These are phyloP conservation scores for Phoxinus phoxinus DNA, from an alignment of 2,113 vertebrate species.

Conservation along the genomic window DNA sequence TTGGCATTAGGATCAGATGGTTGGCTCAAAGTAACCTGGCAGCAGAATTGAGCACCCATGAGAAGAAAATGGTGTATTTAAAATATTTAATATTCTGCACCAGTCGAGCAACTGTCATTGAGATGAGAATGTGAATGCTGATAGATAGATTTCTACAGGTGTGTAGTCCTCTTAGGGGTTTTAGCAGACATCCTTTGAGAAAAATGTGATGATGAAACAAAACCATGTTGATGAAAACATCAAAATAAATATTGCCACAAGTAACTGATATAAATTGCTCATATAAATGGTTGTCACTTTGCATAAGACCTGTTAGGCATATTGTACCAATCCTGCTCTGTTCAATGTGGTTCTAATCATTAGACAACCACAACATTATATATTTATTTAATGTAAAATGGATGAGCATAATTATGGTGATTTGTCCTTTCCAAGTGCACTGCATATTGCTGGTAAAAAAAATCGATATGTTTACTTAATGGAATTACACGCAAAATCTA, in stretches of 20 bases:
- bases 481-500: background rate
- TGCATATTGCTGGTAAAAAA: background rate
- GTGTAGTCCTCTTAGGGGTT: background rate
- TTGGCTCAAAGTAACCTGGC: conserved; percentile 16
- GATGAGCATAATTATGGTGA: background rate
- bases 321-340: background rate
- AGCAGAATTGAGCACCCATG: background rate
- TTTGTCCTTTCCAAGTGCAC: conserved; percentile 6
- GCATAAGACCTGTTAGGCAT: no score
- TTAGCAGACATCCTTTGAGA: background rate
- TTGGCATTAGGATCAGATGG: background rate
- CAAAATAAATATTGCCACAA: background rate
- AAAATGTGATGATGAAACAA: background rate
- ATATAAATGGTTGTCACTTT: conserved; percentile 4
- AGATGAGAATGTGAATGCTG: background rate
- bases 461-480: background rate
- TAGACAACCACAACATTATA: background rate
- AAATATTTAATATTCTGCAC: background rate
- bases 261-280: background rate
- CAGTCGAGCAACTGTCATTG: background rate
- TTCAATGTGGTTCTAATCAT: background rate
- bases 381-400: background rate
- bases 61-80: background rate
- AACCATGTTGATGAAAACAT: background rate
- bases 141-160: background rate